phyloP scores from a whole-genome alignment of 2,113 vertebrate genomes.

The Falco punctatus region DNA sequence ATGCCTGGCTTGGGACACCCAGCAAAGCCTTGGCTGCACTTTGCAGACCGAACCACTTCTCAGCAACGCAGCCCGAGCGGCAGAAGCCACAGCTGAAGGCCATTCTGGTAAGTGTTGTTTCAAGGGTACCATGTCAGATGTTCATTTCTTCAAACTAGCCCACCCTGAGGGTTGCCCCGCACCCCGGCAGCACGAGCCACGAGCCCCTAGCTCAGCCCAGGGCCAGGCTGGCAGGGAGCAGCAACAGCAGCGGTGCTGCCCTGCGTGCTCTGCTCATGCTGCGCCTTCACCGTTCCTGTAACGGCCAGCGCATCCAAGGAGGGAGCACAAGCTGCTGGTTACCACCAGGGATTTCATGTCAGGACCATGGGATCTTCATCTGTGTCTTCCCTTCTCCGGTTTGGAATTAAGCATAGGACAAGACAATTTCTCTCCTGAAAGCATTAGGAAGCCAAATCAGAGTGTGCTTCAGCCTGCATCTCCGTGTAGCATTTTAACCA shows the following conservation, averaged over 20 bases:
- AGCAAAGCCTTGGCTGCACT: not conserved
- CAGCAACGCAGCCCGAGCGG: not conserved
- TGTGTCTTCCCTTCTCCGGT: not conserved
- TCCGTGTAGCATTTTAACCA: not conserved
- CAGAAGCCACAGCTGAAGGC: not conserved
- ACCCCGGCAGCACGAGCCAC: not conserved
- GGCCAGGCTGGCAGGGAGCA: not conserved
- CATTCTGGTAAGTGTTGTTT: not conserved
- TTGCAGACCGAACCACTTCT: not conserved
- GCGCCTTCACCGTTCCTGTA: not conserved
- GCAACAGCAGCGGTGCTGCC: not conserved
- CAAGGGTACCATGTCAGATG: fast-evolving
- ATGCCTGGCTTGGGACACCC: not conserved
- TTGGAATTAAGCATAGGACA: not conserved
- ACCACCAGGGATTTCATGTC: not conserved
- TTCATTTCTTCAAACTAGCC: not conserved
- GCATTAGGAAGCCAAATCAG: not conserved
- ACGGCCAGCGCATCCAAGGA: fast-evolving
- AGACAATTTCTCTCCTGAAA: not conserved
- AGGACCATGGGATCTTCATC: not conserved
- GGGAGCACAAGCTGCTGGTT: not conserved
- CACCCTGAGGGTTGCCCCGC: not conserved
- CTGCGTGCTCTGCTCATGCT: not conserved
- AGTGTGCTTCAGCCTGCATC: not conserved
- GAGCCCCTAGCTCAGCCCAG: not conserved